Evolutionary conservation across 2,888 invertebrate genomes (phyloP), one percentile per base, ranked within the genome.

Genomic region (Stenotaenia linearis): DNA sequence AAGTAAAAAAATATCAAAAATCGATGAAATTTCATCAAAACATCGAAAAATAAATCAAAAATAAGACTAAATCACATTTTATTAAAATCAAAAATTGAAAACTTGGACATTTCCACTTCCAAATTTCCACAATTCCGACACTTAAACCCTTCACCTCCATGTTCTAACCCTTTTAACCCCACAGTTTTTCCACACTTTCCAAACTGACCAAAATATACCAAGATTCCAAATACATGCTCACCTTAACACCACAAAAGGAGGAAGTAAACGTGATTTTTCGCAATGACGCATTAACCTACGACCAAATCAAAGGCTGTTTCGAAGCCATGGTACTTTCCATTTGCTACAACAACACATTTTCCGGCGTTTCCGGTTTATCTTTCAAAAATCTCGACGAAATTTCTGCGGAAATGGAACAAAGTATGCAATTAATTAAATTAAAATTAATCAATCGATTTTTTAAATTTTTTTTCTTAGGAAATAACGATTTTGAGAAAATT

Each of bases 291-390:
- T 84, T 83, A 0, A 84, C 89, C 0, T 85, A 86, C 77, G 90
- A 91, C 82, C 87, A 91, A n/a, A 84, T 93, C 10, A 88, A 90
- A 84, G 90, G 91, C 5, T 93, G 92, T 84, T 91, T 91, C 82
- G 90, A 93, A 83, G 91, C 92, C 5, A 89, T 90, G 30, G 84
- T 92, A 79, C 86, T 90, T 23, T 89, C 88, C 77, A 25, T 75
- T 23, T 79, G 79, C 23, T 61, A 61, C 35, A 32, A 61, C n/a
- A 21, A 37, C 61, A 61, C 30, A 18, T 78, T 78, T 21, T 28
- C 9, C 15, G 78, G 45, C 0, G 45, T 75, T 12, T 37, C 32
- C 4, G 35, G 12, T 10, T 75, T 75, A 75, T 10, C 18, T 74
- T 74, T 74, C 10, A 28, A 74, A 74, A 7, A 74, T 25, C 75